Base-by-base conservation (phyloP, 2,113 vertebrate genomes). In the Sander vitreus region DNA sequence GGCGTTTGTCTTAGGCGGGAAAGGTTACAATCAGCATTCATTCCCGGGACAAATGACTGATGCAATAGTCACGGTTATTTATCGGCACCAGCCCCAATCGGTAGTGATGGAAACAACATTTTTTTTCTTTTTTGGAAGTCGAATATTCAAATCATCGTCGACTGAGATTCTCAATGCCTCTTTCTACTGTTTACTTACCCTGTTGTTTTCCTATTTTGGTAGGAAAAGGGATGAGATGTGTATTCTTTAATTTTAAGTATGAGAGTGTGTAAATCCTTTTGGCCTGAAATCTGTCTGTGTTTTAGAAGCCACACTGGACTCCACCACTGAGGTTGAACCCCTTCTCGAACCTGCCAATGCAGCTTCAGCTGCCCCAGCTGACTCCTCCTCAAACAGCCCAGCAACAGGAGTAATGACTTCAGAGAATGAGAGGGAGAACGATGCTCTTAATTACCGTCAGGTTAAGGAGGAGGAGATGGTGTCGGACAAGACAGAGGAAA, bases 391-490 rank as follows among this genome's bases (percentile, higher is more conserved):
- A 7, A 16, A 47, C 30, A 39, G 43, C 25, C 23, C 57, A 27
- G 47, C 21, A 14, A 4, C 5, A 13, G 54, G 1, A 39, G 33
- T 0, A n/a, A 36, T 3, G 48, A 48, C 50, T 9, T 47, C 55
- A 19, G 68, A 73, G 48, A 18, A 47, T 0, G 27, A 68, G 23
- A 51, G 36, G 0, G 27, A 68, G 6, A 14, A 82, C 14, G 4
- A 0, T 4, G 25, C 0, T 69, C 1, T 3, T 3, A 1, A 1
- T 39, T n/a, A 10, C 33, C 30, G 1, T 0, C 19, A 69, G 59
- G 18, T 19, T 15, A 21, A 33, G 15, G 23, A 51, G 4, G 6
- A 21, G 36, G 69, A 3, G 48, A 33, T 15, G 25, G n/a, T 11
- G 30, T 43, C n/a, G 0, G 36, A 54, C 54, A 57, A 39, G 7